Evolutionary conservation across 2,888 invertebrate species (phyloP).

Genomic region (Mythimna albipuncta): DNA sequence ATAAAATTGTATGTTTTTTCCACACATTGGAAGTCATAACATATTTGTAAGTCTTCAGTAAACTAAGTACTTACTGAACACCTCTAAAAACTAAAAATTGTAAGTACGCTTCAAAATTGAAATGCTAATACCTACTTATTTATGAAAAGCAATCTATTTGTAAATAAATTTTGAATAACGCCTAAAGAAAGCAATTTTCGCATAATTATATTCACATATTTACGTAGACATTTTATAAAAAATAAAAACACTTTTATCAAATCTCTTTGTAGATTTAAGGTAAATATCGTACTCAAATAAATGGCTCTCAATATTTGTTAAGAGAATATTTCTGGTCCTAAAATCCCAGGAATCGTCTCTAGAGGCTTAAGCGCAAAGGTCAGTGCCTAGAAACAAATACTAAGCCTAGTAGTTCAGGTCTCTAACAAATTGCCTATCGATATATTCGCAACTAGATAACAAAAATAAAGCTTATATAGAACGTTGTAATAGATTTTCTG

Average conservation of each 20-base stretch:
- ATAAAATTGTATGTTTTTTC: neutral
- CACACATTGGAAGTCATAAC: neutral
- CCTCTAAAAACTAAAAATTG: neutral
- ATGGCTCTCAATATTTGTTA: slow-evolving; percentile 27
- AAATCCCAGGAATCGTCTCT: slow-evolving; percentile 25
- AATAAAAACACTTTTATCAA: neutral
- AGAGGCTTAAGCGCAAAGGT: slow-evolving; percentile 37
- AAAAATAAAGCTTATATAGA: slow-evolving; percentile 21
- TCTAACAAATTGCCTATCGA: slow-evolving; percentile 37
- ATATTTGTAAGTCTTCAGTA: neutral
- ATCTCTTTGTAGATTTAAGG: neutral
- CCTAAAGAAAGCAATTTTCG: neutral
- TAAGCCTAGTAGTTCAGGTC: slow-evolving; percentile 25
- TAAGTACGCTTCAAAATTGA: neutral
- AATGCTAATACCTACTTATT: neutral
- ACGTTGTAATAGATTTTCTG: slow-evolving; percentile 14
- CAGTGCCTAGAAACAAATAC: slow-evolving; percentile 19
- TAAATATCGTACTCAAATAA: slow-evolving; percentile 31
- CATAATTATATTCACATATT: neutral
- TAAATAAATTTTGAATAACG: slow-evolving; percentile 18
- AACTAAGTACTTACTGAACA: no score
- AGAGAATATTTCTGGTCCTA: slow-evolving; percentile 15
- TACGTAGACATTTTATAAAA: neutral
- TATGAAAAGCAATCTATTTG: slow-evolving; percentile 18
- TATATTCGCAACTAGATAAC: slow-evolving; percentile 38